Percentiles rank a stretch among this genome's conserved stretches.
These are phyloP conservation scores for Drosophila kambysellisi DNA, from an alignment of 2,888 invertebrate genomes.

Conservation along the genomic window DNA sequence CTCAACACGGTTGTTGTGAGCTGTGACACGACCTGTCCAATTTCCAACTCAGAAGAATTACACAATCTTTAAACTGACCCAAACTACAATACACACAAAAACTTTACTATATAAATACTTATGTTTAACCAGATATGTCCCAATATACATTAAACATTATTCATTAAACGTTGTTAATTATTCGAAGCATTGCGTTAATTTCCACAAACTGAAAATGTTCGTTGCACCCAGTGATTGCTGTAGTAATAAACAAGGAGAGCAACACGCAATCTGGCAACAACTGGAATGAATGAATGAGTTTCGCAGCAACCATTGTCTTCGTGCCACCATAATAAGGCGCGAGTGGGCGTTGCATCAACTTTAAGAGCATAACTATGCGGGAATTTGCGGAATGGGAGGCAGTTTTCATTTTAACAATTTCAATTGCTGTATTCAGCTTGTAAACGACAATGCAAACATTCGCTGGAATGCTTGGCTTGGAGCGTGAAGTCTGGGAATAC, in stretches of 20 bases:
- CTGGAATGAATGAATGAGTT: conserved; percentile 1
- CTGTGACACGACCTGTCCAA: not conserved
- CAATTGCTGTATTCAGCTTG: conserved; percentile 55
- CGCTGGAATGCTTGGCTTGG: not conserved
- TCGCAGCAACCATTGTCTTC: conserved; percentile 49
- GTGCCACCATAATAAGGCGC: conserved; percentile 44
- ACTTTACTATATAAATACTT: not conserved
- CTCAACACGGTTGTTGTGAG: not conserved
- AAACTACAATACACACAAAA: not conserved
- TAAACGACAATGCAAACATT: conserved; percentile 51
- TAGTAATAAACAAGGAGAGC: conserved; percentile 18
- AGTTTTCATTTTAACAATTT: conserved; percentile 64
- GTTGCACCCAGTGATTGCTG: not conserved
- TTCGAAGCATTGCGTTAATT: conserved; percentile 2
- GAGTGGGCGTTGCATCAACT: conserved; percentile 24
- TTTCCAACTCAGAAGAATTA: not conserved
- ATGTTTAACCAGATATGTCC: too few relatives aligned
- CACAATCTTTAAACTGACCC: not conserved
- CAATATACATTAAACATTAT: too few relatives aligned
- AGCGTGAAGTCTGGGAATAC: too few relatives aligned
- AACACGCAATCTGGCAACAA: conserved; percentile 17
- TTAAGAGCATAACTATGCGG: conserved; percentile 26
- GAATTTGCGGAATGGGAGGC: conserved; percentile 12
- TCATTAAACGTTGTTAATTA: not conserved
- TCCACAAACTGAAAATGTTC: conserved; percentile 1